A percentile compares a stretch with the other conserved stretches of the same genome.
These are phyloP conservation scores for Pollicipes pollicipes DNA, from an alignment of 1,140 invertebrate genomes.

Conservation along the genomic window DNA sequence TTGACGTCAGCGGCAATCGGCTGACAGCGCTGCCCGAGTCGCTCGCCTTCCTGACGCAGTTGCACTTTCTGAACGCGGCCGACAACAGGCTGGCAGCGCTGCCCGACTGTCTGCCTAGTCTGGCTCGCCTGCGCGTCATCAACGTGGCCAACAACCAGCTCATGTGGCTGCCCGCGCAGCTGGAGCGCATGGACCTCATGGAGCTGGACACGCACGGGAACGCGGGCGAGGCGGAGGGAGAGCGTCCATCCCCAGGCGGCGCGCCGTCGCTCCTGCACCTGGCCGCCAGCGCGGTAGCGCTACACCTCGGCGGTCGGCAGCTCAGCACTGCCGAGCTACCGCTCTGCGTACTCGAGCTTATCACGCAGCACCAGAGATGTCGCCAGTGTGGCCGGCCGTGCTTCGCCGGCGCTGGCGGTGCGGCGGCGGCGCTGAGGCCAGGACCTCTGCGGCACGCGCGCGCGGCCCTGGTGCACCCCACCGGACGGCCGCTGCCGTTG, in stretches of 20 bases:
- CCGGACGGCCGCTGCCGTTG: not conserved
- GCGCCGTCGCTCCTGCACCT: not conserved
- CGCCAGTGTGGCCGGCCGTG: not conserved
- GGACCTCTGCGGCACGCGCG: not conserved
- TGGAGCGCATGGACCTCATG: not conserved
- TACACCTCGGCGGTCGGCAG: not conserved
- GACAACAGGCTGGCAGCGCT: not conserved
- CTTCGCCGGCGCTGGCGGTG: not conserved
- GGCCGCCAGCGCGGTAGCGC: not conserved
- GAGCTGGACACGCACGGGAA: not conserved
- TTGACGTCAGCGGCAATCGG: conserved; percentile 3
- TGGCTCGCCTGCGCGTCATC: not conserved
- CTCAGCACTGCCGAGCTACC: conserved; percentile 1
- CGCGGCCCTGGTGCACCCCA: not conserved
- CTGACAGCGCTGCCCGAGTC: not conserved
- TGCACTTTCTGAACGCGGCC: not conserved
- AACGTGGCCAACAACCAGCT: not conserved
- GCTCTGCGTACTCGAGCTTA: not conserved
- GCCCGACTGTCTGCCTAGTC: not conserved
- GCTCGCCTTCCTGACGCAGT: not conserved
- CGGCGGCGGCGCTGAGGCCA: not conserved
- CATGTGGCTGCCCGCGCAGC: not conserved
- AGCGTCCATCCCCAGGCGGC: no score
- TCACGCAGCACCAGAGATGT: not conserved
- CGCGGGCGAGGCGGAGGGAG: not conserved